Conservation (phyloP, 1,140 invertebrate genomes). For the Pteromalus puparum region DNA sequence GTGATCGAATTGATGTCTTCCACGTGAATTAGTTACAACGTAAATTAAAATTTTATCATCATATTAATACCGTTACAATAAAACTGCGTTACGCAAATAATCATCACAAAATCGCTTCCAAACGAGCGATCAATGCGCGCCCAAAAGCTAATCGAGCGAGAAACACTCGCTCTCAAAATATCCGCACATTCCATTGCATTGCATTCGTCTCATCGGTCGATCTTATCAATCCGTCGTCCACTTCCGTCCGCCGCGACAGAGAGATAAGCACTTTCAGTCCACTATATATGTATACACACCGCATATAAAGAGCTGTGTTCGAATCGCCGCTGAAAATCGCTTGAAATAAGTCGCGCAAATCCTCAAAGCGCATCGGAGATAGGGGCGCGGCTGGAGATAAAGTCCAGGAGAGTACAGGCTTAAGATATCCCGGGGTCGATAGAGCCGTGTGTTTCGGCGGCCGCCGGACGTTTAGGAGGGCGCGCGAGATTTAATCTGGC, state of each 20-base stretch:
- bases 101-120: too few species aligned
- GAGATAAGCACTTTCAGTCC: neutral
- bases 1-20: too few species aligned
- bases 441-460: neutral
- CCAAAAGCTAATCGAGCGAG: too few species aligned
- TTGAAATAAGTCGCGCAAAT: neutral
- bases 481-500: constrained; percentile 13
- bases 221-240: neutral
- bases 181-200: neutral
- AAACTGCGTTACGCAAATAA: too few species aligned
- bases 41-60: too few species aligned
- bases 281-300: too few species aligned
- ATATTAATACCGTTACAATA: too few species aligned
- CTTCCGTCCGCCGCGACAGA: neutral
- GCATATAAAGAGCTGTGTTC: too few species aligned
- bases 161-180: neutral
- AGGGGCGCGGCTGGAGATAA: constrained; percentile 16
- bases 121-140: too few species aligned
- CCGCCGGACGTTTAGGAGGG: neutral
- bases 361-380: neutral
- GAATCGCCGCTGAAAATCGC: neutral
- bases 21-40: too few species aligned
- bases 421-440: neutral
- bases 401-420: neutral
- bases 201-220: neutral